Conservation (phyloP, 2,113 vertebrate genomes). For the Myotis brandtii region DNA sequence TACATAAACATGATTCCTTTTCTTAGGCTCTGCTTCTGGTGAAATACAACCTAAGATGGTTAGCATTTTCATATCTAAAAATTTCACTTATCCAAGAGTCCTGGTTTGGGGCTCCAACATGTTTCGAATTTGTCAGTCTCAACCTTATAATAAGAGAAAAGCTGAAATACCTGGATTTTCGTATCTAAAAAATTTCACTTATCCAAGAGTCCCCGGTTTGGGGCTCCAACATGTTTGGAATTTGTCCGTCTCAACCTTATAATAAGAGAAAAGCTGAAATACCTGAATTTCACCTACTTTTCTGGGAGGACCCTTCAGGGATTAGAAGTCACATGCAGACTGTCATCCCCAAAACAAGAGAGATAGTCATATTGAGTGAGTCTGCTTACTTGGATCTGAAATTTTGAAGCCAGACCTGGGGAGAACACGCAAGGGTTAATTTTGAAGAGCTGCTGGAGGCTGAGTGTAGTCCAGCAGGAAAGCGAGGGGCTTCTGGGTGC, state of each 20-base stretch:
- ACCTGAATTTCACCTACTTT: neutral
- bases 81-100: neutral
- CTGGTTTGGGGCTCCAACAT: neutral
- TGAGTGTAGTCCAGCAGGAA: neutral
- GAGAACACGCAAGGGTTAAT: neutral
- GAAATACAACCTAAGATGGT: neutral
- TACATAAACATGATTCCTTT: neutral
- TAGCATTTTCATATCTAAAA: neutral
- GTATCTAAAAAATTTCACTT: too few relatives aligned
- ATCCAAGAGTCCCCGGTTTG: neutral
- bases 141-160: neutral
- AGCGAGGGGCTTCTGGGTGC: too few relatives aligned
- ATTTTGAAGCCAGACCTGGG: neutral
- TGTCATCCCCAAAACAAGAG: neutral
- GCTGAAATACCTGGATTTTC: neutral
- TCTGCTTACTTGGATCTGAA: neutral
- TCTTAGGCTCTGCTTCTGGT: neutral
- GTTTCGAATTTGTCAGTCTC: neutral
- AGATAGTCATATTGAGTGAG: neutral
- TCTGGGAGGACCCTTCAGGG: accelerated
- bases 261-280: neutral
- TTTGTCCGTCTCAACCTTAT: neutral
- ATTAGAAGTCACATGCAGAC: neutral
- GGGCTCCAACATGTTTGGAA: neutral
- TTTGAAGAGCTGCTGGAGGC: neutral